Percentiles rank a stretch among this genome's conserved stretches.
These are phyloP conservation scores for Trachelus troglodyta DNA, from an alignment of 2,888 invertebrate species.

Conservation along the genomic window DNA sequence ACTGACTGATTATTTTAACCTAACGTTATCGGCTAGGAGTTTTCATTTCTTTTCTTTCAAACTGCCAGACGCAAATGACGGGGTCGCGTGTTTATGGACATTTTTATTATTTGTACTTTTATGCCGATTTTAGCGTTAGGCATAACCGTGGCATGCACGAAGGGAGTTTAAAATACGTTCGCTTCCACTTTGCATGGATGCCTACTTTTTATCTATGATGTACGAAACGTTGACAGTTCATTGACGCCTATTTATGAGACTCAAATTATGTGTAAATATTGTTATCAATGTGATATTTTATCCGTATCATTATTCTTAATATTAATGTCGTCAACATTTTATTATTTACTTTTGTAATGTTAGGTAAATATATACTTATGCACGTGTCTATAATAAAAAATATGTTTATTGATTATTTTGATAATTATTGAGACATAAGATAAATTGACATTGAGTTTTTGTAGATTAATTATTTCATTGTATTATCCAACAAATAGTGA, in stretches of 20 bases:
- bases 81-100: not conserved
- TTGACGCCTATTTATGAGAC: not conserved
- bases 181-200: not conserved
- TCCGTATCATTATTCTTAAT: no score
- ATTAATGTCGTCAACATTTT: no score
- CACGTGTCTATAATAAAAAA: no score
- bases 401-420: no score
- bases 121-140: not conserved
- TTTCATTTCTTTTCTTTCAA: constrained; percentile 3
- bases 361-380: no score
- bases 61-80: not conserved
- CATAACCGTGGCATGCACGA: not conserved
- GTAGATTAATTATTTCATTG: no score
- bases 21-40: not conserved
- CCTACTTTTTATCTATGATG: not conserved
- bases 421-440: no score
- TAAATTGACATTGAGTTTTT: no score
- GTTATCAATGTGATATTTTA: not conserved
- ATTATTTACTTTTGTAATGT: no score
- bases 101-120: not conserved
- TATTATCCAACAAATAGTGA: not conserved
- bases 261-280: not conserved
- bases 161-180: not conserved
- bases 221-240: not conserved
- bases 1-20: not conserved